A percentile compares a stretch with the other conserved stretches of the same genome.
Evolutionary conservation across 1,140 invertebrate species (phyloP).

Genomic region (Aphelenchoides besseyi): DNA sequence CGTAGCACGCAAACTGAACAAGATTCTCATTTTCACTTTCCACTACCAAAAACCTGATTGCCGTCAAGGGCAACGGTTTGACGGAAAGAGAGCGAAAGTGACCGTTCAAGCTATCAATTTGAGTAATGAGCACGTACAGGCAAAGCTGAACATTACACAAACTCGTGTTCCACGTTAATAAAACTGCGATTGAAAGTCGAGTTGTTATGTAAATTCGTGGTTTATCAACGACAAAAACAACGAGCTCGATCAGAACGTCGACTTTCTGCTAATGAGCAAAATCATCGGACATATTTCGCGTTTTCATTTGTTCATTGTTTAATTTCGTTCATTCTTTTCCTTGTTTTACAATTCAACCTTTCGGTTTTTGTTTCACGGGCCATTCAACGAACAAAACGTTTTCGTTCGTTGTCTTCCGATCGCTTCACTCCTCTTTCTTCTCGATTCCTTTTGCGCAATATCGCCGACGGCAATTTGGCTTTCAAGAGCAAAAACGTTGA

Average conservation of each 20-base stretch:
- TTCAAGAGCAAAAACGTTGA: not conserved
- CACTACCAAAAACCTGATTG: too few species aligned
- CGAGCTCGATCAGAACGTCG: too few species aligned
- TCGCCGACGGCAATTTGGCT: not conserved
- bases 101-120: constrained; percentile 1
- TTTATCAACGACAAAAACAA: too few species aligned
- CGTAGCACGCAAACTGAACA: not conserved
- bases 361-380: not conserved
- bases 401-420: not conserved
- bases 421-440: not conserved
- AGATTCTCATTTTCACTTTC: too few species aligned
- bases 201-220: too few species aligned
- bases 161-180: too few species aligned
- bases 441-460: not conserved
- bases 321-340: not conserved
- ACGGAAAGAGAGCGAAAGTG: not conserved
- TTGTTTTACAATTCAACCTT: not conserved
- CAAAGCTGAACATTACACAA: too few species aligned
- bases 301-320: not conserved
- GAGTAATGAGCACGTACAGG: too few species aligned
- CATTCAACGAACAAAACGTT: not conserved
- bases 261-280: too few species aligned
- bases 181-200: too few species aligned
- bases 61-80: too few species aligned
- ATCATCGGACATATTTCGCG: too few species aligned